Percentiles rank a stretch among this genome's conserved stretches.
Conservation (phyloP, 2,797 vertebrate species). For the Acanthornis magna region DNA sequence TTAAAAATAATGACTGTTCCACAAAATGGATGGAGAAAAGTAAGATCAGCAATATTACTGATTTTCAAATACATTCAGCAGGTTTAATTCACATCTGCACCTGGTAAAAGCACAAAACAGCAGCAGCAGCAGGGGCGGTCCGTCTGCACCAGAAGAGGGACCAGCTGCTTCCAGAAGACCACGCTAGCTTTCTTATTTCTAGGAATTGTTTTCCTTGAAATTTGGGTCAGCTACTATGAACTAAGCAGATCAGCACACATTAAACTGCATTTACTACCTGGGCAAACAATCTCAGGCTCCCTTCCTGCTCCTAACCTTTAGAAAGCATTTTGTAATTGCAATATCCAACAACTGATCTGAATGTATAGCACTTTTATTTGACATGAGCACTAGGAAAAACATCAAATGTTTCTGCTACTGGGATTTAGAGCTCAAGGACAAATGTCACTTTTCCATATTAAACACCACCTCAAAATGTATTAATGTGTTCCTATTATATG, state of each 20-base stretch:
- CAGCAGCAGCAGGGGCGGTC: neutral
- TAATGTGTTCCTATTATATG: neutral
- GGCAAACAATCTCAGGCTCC: neutral
- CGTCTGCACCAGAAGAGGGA: neutral
- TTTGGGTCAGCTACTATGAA: neutral
- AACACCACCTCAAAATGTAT: neutral
- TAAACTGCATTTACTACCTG: neutral
- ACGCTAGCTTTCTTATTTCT: neutral
- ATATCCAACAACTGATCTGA: neutral
- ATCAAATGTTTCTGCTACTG: neutral
- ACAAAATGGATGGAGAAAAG: neutral
- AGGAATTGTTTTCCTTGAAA: neutral
- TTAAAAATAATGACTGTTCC: neutral
- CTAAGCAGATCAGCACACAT: neutral
- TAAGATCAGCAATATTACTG: neutral
- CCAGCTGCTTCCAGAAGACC: neutral
- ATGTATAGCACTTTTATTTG: neutral
- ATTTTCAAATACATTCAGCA: neutral
- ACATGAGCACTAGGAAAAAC: neutral
- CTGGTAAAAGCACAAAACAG: neutral
- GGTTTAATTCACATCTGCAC: neutral
- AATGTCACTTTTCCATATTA: neutral
- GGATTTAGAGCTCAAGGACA: constrained; percentile 16
- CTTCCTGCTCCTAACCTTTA: constrained; percentile 32
- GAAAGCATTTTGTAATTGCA: constrained; percentile 8